Conservation (phyloP, 2,888 invertebrate species). For the Cephus sareptanus region DNA sequence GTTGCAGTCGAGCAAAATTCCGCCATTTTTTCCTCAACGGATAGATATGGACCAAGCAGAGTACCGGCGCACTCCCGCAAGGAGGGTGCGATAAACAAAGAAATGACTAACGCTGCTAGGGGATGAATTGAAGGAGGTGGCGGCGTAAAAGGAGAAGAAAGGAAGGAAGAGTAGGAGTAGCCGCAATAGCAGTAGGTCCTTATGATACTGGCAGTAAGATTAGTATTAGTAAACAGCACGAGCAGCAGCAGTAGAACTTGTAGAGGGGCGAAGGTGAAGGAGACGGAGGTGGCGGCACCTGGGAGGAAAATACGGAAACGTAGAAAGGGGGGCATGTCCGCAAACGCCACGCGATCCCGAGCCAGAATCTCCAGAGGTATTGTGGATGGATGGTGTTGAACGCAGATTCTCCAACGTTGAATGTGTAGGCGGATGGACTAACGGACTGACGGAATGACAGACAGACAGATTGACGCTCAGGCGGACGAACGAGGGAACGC, state of each 20-base stretch:
- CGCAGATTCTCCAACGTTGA: slow-evolving; percentile 31
- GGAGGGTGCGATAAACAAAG: slow-evolving; percentile 11
- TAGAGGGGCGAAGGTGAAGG: slow-evolving; percentile 1
- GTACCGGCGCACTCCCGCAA: not conserved
- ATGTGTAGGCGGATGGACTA: slow-evolving; percentile 25
- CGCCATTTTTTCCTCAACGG: not conserved
- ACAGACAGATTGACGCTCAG: slow-evolving; percentile 1
- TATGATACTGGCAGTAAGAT: not conserved
- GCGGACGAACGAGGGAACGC: slow-evolving; percentile 23
- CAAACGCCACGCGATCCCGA: slow-evolving; percentile 5
- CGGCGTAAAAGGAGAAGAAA: slow-evolving; percentile 10
- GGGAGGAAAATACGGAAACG: slow-evolving; percentile 27
- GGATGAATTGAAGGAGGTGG: slow-evolving; percentile 28
- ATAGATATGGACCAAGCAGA: not conserved
- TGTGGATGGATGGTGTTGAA: slow-evolving; percentile 21
- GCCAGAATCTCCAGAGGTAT: slow-evolving; percentile 9
- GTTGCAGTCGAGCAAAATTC: not conserved
- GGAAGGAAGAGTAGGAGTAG: not conserved
- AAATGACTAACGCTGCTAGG: slow-evolving; percentile 16
- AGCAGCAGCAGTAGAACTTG: not conserved
- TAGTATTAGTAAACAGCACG: not conserved
- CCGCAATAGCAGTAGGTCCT: not conserved
- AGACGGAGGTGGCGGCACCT: slow-evolving; percentile 29
- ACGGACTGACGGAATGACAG: slow-evolving; percentile 17
- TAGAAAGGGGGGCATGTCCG: slow-evolving; percentile 26